These are phyloP conservation scores for Prinia subflava DNA, from an alignment of 2,113 vertebrate species.

Conservation along the genomic window DNA sequence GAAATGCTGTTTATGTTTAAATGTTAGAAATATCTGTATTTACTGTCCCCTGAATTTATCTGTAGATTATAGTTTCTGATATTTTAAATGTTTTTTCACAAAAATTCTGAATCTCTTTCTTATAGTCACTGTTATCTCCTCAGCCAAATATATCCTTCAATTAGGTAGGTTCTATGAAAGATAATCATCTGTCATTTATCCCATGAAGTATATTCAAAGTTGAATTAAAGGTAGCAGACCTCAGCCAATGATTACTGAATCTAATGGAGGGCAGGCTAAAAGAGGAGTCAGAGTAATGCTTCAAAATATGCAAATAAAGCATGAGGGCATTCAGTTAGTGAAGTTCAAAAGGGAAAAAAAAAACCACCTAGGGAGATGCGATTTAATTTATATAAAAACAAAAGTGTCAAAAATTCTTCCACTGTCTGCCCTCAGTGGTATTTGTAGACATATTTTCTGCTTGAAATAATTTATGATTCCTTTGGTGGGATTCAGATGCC, in stretches of 20 bases:
- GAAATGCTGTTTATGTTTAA: not conserved
- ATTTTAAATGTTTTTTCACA: not conserved
- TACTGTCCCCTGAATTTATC: not conserved
- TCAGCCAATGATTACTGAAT: not conserved
- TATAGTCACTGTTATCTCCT: not conserved
- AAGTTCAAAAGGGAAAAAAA: not conserved
- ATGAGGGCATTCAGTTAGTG: not conserved
- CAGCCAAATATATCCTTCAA: not conserved
- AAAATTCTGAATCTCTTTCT: not conserved
- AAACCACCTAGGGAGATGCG: rapidly evolving
- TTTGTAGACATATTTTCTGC: not conserved
- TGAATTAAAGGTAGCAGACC: not conserved
- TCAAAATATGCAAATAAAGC: not conserved
- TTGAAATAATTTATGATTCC: not conserved
- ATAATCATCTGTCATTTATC: not conserved
- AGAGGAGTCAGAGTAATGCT: not conserved
- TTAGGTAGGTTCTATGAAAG: not conserved
- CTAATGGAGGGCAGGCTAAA: not conserved
- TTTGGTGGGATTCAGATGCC: not conserved
- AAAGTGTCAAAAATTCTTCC: not conserved
- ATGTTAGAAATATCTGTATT: not conserved
- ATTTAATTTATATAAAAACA: not conserved
- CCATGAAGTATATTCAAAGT: not conserved
- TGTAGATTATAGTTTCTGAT: not conserved
- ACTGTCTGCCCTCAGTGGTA: not conserved